These are phyloP conservation scores for Machimus rusticus DNA, from an alignment of 2,888 invertebrate species.

Conservation along the genomic window DNA sequence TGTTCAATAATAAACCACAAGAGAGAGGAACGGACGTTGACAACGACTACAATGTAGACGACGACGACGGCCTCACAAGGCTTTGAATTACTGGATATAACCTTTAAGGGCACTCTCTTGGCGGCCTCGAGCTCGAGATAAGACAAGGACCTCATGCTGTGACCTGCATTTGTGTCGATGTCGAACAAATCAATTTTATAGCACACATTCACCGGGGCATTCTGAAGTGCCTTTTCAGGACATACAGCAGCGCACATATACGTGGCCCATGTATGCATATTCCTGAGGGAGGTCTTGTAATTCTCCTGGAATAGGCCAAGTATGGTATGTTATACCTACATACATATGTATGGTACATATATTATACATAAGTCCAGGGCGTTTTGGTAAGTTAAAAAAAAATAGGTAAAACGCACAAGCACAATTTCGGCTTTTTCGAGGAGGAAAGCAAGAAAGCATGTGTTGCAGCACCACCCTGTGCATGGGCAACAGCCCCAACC, in stretches of 20 bases:
- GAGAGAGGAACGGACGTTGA: background rate
- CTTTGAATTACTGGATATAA: background rate
- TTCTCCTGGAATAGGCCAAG: background rate
- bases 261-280: background rate
- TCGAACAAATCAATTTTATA: background rate
- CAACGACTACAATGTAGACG: background rate
- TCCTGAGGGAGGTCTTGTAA: background rate
- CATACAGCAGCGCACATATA: background rate
- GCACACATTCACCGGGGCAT: background rate
- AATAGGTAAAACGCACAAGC: background rate
- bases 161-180: background rate
- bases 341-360: background rate
- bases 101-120: background rate
- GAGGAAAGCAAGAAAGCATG: background rate
- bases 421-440: constrained; percentile 9
- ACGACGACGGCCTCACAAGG: background rate
- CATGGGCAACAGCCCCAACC: background rate
- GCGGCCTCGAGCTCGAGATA: background rate
- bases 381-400: background rate
- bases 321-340: background rate
- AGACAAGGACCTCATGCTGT: background rate
- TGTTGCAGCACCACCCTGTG: background rate
- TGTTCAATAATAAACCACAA: background rate
- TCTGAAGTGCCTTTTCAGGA: background rate
- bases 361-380: background rate